Evolutionary conservation across 2,888 invertebrate species (phyloP).

Genomic region (Dynastes hyllus): DNA sequence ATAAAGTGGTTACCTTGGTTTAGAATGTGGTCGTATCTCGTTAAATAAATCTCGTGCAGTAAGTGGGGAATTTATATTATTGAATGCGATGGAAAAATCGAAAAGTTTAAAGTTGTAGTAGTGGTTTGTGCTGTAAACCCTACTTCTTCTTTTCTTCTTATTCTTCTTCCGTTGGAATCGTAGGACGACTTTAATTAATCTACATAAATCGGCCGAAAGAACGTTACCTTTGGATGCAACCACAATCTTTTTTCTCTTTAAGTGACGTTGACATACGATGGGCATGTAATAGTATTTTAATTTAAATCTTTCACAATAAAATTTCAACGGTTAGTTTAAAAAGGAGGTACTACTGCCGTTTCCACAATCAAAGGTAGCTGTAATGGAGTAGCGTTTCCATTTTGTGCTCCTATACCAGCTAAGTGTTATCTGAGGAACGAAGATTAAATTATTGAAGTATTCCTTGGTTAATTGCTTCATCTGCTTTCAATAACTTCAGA

Average conservation of each 20-base stretch:
- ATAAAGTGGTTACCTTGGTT: conserved; percentile 51
- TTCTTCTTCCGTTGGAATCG: conserved; percentile 13
- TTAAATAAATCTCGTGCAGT: conserved; percentile 46
- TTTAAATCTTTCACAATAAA: conserved; percentile 18
- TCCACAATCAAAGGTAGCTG: not conserved
- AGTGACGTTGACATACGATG: conserved; percentile 41
- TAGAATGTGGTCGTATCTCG: conserved; percentile 47
- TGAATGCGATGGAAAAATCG: conserved; percentile 46
- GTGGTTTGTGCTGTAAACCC: not conserved
- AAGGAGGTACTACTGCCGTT: not conserved
- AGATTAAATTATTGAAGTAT: conserved; percentile 24
- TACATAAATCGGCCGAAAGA: conserved; percentile 1
- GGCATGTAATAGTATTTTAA: conserved; percentile 27
- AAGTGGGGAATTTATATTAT: conserved; percentile 48
- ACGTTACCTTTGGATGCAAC: too few species aligned
- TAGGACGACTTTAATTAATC: conserved; percentile 45
- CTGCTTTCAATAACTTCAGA: not conserved
- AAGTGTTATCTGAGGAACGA: not conserved
- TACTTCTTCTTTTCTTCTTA: not conserved
- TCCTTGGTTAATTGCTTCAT: conserved; percentile 24
- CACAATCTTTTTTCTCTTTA: conserved; percentile 7
- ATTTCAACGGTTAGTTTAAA: conserved; percentile 6
- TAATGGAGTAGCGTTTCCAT: conserved; percentile 13
- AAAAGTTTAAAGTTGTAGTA: conserved; percentile 17
- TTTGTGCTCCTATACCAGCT: conserved; percentile 11